Evolutionary conservation across 2,888 invertebrate genomes (phyloP), one percentile per base, ranked within the genome.

Genomic region (Carabus problematicus): DNA sequence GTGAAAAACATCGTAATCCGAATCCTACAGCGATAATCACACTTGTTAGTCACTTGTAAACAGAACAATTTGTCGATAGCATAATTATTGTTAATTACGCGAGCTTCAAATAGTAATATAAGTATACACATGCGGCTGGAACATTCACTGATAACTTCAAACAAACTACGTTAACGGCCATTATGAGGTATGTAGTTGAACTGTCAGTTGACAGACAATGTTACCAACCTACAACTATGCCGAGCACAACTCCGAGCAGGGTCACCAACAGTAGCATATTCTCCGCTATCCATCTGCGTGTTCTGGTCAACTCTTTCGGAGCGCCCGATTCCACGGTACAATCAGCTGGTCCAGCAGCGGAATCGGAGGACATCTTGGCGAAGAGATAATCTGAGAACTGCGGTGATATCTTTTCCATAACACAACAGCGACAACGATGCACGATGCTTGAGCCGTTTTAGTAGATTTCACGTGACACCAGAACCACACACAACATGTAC

Each of bases 261-360:
- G 94, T 95, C 70, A 91, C 86, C 73, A 94, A 84, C 71, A 95
- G 86, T 81, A 95, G 89, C 7, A 90, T 85, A 81, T 95, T 94
- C 70, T 92, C 89, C 72, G 85, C 84, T 72, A 93, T 81, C 88
- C 91, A 91, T 79, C 88, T 88, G 75, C 84, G 85, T 64, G 87
- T 82, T 64, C 89, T 89, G 73, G 89, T 88, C 72, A 87, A 84
- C 80, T 91, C 90, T 71, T 87, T 83, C 73, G 87, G 87, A 73
- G 89, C 88, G 73, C 73, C 70, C 55, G 74, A 74, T 68, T 74
- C 73, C 72, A 73, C 73, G 76, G 87, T 86, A 72, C 83, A 81
- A 77, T 83, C 76, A 45, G 77, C 87, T 78, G 72, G 79, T 79
- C 71, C 78, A 76, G 74, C 76, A 71, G 78, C 52, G 75, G 85